Percentiles rank a stretch among this genome's conserved stretches.
Evolutionary conservation across 2,797 vertebrate genomes (phyloP).

Genomic region (Xyrichtys novacula): DNA sequence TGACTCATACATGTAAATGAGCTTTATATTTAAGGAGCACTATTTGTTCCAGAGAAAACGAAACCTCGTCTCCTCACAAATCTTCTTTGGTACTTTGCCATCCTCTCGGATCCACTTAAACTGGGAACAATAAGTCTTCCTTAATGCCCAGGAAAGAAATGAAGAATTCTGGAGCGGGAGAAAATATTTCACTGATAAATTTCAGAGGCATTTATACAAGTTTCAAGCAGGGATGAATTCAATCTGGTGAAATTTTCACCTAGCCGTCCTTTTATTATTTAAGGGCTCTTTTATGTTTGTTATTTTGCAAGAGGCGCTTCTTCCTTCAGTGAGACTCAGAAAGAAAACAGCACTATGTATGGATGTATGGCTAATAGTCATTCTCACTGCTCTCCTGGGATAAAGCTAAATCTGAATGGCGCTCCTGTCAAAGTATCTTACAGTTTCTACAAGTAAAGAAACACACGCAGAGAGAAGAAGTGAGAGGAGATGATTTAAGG

Average conservation of each 20-base stretch:
- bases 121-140: slow-evolving; percentile 48
- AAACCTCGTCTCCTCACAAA: slow-evolving; percentile 58
- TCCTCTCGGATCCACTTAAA: slow-evolving; percentile 53
- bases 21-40: slow-evolving; percentile 55
- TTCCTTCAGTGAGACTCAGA: not conserved
- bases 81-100: slow-evolving; percentile 42
- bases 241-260: slow-evolving; percentile 15
- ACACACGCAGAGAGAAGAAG: slow-evolving; percentile 18
- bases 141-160: slow-evolving; percentile 26
- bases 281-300: slow-evolving; percentile 4
- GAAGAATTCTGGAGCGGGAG: slow-evolving; percentile 23
- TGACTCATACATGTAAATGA: slow-evolving; percentile 71
- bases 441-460: slow-evolving; percentile 20
- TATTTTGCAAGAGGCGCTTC: not conserved
- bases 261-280: not conserved
- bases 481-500: slow-evolving; percentile 7
- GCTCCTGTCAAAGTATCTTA: slow-evolving; percentile 13
- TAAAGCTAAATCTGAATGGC: slow-evolving; percentile 23
- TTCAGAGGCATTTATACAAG: slow-evolving; percentile 10
- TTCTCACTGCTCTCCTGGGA: slow-evolving; percentile 2
- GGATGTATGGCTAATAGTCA: slow-evolving; percentile 23
- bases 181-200: slow-evolving; percentile 19
- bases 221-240: slow-evolving; percentile 18
- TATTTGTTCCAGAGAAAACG: slow-evolving; percentile 59
- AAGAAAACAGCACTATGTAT: no score